Base-by-base conservation (phyloP, 2,797 vertebrate species). In the Falco berigora region DNA sequence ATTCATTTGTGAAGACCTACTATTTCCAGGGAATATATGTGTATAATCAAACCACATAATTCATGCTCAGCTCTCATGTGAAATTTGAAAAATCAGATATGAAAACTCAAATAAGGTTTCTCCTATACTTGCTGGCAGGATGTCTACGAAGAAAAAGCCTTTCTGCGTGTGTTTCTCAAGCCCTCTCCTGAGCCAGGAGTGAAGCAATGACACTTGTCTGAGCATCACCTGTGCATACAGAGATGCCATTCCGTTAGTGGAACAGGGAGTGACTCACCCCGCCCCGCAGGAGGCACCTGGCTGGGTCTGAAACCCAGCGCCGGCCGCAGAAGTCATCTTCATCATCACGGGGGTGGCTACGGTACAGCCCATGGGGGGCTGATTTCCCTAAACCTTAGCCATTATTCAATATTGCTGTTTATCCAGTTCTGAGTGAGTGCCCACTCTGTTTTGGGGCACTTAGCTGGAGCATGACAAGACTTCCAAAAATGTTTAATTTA, bases 291-390 rank as follows among this genome's bases (percentile, higher is more conserved):
- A 72, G 32, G 19, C 1, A 0, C 4, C 4, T 4, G 14, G 36
- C 30, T 1, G 0, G 27, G 32, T 12, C 8, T 4, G 22, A 32
- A 53, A 23, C 20, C 28, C 78, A 63, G 0, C 0, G 1, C 7
- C 1, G 1, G 69, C 36, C 92, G 68, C 63, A 88, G 62, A 59
- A 90, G 46, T 32, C 3, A 4, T 46, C 62, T 38, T 73, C 74
- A 42, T 81, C 53, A 14, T 75, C 76, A 47, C 5, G 10, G 62
- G 69, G 16, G 49, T 34, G 49, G 52, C 42, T 6, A 14, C 1
- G 6, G 20, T 12, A 38, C 44, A 82, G 36, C 44, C 52, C 4
- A 0, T 1, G 9, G 50, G 62, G 25, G 75, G 49, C 42, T 14
- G 40, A 18, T 62, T 88, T 84, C 76, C 53, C 34, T 69, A 36